Evolutionary conservation across 2,797 vertebrate genomes (phyloP).

Genomic region (Sciurus carolinensis): DNA sequence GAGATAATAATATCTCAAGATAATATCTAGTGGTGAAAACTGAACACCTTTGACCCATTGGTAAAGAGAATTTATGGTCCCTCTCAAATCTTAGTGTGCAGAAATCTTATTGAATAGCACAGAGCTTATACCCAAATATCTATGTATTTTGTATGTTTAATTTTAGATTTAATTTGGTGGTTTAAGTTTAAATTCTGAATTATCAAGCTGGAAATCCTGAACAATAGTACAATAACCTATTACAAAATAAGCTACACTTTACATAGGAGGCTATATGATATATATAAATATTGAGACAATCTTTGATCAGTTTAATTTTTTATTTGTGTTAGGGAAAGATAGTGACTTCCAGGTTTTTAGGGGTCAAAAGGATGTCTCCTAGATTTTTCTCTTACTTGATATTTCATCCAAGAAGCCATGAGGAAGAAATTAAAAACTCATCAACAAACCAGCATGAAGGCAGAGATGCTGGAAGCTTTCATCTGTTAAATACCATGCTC

Average conservation of each 20-base stretch:
- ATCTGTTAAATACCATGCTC: slow-evolving; percentile 81
- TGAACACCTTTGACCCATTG: background rate
- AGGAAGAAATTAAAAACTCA: slow-evolving; percentile 86
- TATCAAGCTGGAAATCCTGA: background rate
- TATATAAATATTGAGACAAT: background rate
- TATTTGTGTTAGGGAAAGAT: background rate
- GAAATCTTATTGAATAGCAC: background rate
- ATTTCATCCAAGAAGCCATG: slow-evolving; percentile 73
- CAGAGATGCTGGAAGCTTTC: slow-evolving; percentile 72
- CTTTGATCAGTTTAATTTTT: slow-evolving; percentile 43
- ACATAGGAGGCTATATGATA: background rate
- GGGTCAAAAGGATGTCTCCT: slow-evolving; percentile 63
- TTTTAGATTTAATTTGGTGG: slow-evolving; percentile 45
- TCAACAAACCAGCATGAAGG: slow-evolving; percentile 83
- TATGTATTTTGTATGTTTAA: slow-evolving; percentile 45
- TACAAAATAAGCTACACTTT: slow-evolving; percentile 21
- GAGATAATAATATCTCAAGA: no score
- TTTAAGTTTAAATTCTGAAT: slow-evolving; percentile 61
- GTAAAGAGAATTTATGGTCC: background rate
- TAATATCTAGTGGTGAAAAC: background rate
- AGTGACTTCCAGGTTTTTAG: slow-evolving; percentile 67
- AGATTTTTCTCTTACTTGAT: slow-evolving; percentile 37
- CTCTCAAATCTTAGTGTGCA: background rate
- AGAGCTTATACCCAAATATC: background rate
- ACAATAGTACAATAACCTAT: background rate